These are phyloP conservation scores for Dendrocopos noguchii DNA, from an alignment of 2,113 vertebrate genomes.

Conservation along the genomic window DNA sequence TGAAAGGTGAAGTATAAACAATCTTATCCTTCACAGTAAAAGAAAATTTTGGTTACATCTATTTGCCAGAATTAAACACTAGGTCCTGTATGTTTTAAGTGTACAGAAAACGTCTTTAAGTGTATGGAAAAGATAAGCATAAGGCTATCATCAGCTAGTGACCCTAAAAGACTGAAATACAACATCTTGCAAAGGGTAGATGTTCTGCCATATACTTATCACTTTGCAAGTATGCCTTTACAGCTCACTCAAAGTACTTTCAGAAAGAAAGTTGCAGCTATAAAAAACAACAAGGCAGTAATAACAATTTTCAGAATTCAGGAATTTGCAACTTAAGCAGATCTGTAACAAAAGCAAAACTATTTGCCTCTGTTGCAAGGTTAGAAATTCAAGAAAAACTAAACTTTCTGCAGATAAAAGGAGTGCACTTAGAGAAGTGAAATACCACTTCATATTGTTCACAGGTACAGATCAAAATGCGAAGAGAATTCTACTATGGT, in stretches of 20 bases:
- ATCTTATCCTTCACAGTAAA: not conserved
- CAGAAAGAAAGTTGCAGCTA: not conserved
- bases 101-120: not conserved
- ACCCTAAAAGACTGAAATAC: not conserved
- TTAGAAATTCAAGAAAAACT: not conserved
- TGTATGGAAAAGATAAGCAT: not conserved
- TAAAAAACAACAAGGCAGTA: not conserved
- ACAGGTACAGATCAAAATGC: not conserved
- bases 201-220: not conserved
- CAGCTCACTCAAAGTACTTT: not conserved
- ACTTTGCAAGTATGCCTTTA: not conserved
- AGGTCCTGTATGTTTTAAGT: not conserved
- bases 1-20: not conserved
- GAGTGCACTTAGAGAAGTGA: not conserved
- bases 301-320: conserved; percentile 3
- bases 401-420: not conserved
- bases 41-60: not conserved
- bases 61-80: not conserved
- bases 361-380: not conserved
- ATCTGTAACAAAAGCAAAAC: not conserved
- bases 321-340: not conserved
- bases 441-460: not conserved
- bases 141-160: not conserved
- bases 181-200: not conserved
- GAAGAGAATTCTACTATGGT: too few species aligned